A percentile compares a stretch with the other conserved stretches of the same genome.
Conservation (phyloP, 2,888 invertebrate genomes). For the Melinaea menophilus region DNA sequence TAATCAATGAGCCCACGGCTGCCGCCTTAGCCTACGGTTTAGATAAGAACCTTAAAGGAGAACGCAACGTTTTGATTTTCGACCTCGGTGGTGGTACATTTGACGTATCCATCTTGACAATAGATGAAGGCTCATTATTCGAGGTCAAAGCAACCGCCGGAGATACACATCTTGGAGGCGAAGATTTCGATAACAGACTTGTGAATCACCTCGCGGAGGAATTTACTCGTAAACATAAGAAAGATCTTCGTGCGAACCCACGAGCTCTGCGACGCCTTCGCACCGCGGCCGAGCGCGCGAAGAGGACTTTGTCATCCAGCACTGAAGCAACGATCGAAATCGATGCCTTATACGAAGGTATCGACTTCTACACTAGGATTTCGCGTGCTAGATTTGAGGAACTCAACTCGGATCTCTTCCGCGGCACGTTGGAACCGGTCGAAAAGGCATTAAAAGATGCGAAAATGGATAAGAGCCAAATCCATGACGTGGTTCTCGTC, state of each 20-base stretch:
- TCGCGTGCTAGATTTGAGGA: slow-evolving; percentile 84
- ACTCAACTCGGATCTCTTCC: slow-evolving; percentile 81
- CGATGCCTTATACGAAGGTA: slow-evolving; percentile 82
- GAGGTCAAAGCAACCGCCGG: slow-evolving; percentile 87
- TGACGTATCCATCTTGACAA: slow-evolving; percentile 86
- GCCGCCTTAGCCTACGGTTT: slow-evolving; percentile 82
- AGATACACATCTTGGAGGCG: slow-evolving; percentile 87
- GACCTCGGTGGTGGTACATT: slow-evolving; percentile 89
- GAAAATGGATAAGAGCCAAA: slow-evolving; percentile 82
- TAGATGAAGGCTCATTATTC: slow-evolving; percentile 83
- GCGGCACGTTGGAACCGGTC: slow-evolving; percentile 82
- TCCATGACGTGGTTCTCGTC: slow-evolving; percentile 85
- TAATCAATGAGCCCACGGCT: slow-evolving; percentile 86
- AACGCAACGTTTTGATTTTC: slow-evolving; percentile 84
- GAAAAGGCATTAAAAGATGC: slow-evolving; percentile 85
- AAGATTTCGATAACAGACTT: slow-evolving; percentile 78
- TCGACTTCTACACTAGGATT: slow-evolving; percentile 80
- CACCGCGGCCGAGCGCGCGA: slow-evolving; percentile 84
- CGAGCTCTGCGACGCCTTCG: slow-evolving; percentile 80
- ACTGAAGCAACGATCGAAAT: slow-evolving; percentile 83
- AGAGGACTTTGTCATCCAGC: slow-evolving; percentile 83
- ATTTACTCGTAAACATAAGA: slow-evolving; percentile 80
- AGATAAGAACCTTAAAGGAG: slow-evolving; percentile 77
- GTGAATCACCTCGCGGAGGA: slow-evolving; percentile 80
- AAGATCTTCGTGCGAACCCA: slow-evolving; percentile 79